Percentiles rank a stretch among this genome's conserved stretches.
phyloP scores from a whole-genome alignment of 2,797 vertebrate species.

The Syngnathus rostellatus region DNA sequence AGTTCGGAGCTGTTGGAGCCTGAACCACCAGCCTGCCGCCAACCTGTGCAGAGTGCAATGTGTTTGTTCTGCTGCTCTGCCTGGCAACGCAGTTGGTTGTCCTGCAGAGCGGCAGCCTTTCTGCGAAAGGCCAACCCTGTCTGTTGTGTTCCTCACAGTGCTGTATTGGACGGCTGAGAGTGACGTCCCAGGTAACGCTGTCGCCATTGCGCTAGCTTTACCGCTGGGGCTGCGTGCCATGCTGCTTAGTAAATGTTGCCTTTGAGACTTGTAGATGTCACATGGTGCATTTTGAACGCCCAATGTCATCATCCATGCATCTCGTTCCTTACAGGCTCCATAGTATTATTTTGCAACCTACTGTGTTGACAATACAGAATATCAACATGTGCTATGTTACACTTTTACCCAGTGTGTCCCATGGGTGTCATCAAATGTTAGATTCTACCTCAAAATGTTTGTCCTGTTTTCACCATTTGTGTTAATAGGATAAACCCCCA shows the following conservation, averaged over 20 bases:
- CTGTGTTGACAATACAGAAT: slow-evolving; percentile 38
- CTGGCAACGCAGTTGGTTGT: slow-evolving; percentile 44
- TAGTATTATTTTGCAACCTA: slow-evolving; percentile 19
- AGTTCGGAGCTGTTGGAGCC: slow-evolving; percentile 8
- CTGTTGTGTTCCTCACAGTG: slow-evolving; percentile 76
- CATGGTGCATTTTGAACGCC: slow-evolving; percentile 34
- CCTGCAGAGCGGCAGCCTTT: slow-evolving; percentile 52
- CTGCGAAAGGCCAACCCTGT: slow-evolving; percentile 72
- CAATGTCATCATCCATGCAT: slow-evolving; percentile 44
- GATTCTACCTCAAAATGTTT: slow-evolving; percentile 4
- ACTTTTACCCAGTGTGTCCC: slow-evolving; percentile 10
- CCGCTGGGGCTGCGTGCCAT: slow-evolving; percentile 41
- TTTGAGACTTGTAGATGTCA: slow-evolving; percentile 50
- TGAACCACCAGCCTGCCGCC: slow-evolving; percentile 16
- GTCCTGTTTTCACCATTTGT: slow-evolving; percentile 10
- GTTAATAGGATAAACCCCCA: slow-evolving; percentile 11
- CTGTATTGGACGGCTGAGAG: slow-evolving; percentile 79
- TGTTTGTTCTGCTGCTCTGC: slow-evolving; percentile 49
- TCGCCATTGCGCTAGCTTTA: slow-evolving; percentile 46
- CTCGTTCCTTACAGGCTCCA: slow-evolving; percentile 24
- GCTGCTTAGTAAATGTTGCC: slow-evolving; percentile 57
- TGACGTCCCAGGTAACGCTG: slow-evolving; percentile 74
- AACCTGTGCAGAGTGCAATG: slow-evolving; percentile 26
- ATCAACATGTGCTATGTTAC: slow-evolving; percentile 28
- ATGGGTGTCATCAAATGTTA: slow-evolving; percentile 19